Base-by-base conservation (phyloP, 2,888 invertebrate genomes). In the Leuctra nigra region DNA sequence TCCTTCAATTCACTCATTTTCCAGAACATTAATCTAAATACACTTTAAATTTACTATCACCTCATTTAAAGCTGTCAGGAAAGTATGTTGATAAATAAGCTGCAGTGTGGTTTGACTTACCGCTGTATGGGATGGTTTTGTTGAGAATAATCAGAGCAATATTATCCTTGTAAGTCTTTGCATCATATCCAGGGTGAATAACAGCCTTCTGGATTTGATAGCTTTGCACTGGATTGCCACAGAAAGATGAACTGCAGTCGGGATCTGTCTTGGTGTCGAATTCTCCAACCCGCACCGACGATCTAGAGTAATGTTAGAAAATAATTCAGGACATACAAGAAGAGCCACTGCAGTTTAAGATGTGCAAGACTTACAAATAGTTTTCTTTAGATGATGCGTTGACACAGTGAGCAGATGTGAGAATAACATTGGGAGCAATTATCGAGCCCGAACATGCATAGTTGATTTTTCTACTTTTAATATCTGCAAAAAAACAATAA, bases 371-470 rank as follows among this genome's bases (percentile, higher is more conserved):
- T 50, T 50, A 29, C 50, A 50, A 50, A 20, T 20, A 50, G 13
- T 50, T 29, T 18, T 33, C 33, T 3, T 35, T 33, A 13, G 33
- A 18, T 16, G 50, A 50, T 14, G 35, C 50, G 11, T 50, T 50
- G 1, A 87, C 88, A 67, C 89, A 89, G 66, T 88, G 87, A 0
- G 87, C 88, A 0, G 89, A 87, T 0, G 88, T 88, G 33, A 89
- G 69, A 36, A 89, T 76, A 1, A 82, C 73, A 36, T 77, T 73
- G 59, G 71, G 70, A 1, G 78, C 75, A 54, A 89, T 79, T 18
- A 89, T 84, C 1, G 86, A 84, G 1, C 89, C 89, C 47, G 82
- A 82, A 67, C 89, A 89, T 1, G 88, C 86, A 69, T 84, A 87
- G 41, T 84, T 81, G 39, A 83, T 78, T 60, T 81, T 82, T 2